Evolutionary conservation across 2,113 vertebrate species (phyloP).

Genomic region (Cricetomys ansorgei): DNA sequence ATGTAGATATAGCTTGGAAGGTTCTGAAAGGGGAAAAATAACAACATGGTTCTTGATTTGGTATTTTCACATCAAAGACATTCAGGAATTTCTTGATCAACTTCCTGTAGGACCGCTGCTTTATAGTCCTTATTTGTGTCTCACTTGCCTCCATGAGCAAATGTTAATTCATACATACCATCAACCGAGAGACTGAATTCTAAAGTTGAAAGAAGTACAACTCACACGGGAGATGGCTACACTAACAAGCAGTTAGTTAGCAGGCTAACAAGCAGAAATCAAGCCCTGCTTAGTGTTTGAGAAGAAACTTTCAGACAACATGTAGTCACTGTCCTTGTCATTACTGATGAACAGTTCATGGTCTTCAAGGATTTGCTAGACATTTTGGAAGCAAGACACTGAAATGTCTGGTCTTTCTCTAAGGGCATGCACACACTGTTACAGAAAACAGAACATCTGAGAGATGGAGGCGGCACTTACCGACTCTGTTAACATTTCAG

Average conservation of each 20-base stretch:
- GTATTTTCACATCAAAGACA: neutral
- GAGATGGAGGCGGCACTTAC: neutral
- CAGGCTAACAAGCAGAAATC: neutral
- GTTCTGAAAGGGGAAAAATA: neutral
- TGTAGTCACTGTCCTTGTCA: neutral
- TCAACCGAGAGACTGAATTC: neutral
- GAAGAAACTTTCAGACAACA: neutral
- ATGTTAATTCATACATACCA: neutral
- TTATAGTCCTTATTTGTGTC: neutral
- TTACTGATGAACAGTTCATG: neutral
- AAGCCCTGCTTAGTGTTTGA: neutral
- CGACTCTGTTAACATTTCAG: neutral
- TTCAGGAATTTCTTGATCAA: neutral
- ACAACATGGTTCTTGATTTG: neutral
- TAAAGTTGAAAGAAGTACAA: conserved; percentile 32
- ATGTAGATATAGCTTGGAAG: neutral
- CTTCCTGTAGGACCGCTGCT: neutral
- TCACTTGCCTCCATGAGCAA: neutral
- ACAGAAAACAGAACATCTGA: neutral
- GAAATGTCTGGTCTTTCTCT: neutral
- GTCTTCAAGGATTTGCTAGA: neutral
- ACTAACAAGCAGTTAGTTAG: neutral
- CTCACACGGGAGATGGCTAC: neutral
- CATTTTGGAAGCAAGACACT: neutral
- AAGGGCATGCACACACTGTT: neutral